These are phyloP conservation scores for Plectus sambesii DNA, from an alignment of 1,140 invertebrate species.

Conservation along the genomic window DNA sequence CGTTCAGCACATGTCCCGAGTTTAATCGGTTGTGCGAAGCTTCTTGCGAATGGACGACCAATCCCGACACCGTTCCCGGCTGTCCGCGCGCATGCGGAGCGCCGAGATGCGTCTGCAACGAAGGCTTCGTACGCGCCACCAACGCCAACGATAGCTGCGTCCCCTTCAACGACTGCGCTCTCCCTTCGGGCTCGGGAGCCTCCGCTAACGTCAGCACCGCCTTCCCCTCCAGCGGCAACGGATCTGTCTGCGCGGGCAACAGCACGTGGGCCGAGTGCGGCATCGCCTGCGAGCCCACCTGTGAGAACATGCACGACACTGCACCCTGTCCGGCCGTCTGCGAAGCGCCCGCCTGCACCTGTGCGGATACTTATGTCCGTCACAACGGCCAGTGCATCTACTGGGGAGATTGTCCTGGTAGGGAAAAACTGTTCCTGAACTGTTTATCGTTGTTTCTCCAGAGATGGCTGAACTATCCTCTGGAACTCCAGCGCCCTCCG, in stretches of 20 bases:
- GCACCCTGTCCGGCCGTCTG: constrained; percentile 36
- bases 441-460: too few species aligned
- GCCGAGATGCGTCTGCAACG: constrained; percentile 39
- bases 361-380: constrained; percentile 41
- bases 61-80: constrained; percentile 37
- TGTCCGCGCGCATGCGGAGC: constrained; percentile 33
- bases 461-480: too few species aligned
- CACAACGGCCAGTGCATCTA: constrained; percentile 35
- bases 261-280: constrained; percentile 44
- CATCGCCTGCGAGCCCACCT: constrained; percentile 38
- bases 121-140: constrained; percentile 32
- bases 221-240: constrained; percentile 9
- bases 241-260: constrained; percentile 27
- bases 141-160: constrained; percentile 33
- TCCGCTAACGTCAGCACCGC: too few species aligned
- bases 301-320: constrained; percentile 42
- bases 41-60: constrained; percentile 39
- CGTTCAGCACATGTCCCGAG: constrained; percentile 35
- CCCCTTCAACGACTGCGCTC: constrained; percentile 36
- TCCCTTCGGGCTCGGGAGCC: too few species aligned
- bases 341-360: constrained; percentile 38
- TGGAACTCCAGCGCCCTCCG: too few species aligned
- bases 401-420: constrained; percentile 40
- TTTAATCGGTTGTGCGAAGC: constrained; percentile 36
- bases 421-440: too few species aligned